These are phyloP conservation scores for Anguilla anguilla DNA, from an alignment of 2,797 vertebrate species.

Conservation along the genomic window DNA sequence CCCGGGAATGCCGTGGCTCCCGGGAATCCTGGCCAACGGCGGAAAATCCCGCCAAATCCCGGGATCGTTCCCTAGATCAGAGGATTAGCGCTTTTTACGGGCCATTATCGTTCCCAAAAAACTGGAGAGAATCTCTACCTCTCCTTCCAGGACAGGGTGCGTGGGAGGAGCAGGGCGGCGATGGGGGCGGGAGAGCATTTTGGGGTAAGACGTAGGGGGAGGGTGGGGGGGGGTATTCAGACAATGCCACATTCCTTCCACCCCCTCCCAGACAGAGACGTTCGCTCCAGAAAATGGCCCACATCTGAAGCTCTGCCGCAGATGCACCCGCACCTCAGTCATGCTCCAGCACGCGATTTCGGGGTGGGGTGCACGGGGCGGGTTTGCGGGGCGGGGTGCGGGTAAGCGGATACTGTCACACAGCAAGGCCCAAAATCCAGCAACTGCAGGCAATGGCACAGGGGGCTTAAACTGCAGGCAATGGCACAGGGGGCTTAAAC, in stretches of 20 bases:
- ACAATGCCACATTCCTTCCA: neutral
- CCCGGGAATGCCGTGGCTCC: conserved; percentile 30
- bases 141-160: neutral
- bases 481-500: too few species aligned
- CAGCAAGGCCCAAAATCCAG: too few species aligned
- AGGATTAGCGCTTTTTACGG: conserved; percentile 77
- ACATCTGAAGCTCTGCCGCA: neutral
- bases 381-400: neutral
- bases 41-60: conserved; percentile 70
- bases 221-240: too few species aligned
- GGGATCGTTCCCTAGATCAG: conserved; percentile 78
- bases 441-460: too few species aligned
- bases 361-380: too few species aligned
- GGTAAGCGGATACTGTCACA: too few species aligned
- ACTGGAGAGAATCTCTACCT: conserved; percentile 31
- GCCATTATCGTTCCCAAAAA: conserved; percentile 72
- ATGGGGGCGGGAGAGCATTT: too few species aligned
- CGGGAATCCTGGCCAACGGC: conserved; percentile 42
- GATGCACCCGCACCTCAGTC: neutral
- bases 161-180: neutral
- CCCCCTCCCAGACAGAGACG: neutral
- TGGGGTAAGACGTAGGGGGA: too few species aligned
- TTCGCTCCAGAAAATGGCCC: neutral
- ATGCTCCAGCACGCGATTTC: neutral
- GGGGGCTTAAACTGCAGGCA: too few species aligned